A percentile compares a stretch with the other conserved stretches of the same genome.
phyloP scores from a whole-genome alignment of 2,797 vertebrate species.

The Melanotaenia maccullochi region DNA sequence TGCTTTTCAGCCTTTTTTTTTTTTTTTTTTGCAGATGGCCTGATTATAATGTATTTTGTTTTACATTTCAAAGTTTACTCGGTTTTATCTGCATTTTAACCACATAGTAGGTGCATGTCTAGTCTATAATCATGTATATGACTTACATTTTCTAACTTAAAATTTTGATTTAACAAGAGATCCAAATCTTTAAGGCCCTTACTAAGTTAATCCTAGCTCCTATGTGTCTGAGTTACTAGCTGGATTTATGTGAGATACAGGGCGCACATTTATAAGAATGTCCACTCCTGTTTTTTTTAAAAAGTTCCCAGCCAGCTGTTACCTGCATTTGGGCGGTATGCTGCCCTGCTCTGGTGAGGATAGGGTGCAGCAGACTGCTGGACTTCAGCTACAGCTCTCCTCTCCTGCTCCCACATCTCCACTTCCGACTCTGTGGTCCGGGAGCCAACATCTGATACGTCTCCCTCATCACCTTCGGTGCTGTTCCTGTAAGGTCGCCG shows the following conservation, averaged over 20 bases:
- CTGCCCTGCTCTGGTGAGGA: constrained; percentile 78
- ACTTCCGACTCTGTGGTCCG: constrained; percentile 95
- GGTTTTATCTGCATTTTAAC: not conserved
- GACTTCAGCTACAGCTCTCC: constrained; percentile 79
- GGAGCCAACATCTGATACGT: constrained; percentile 94
- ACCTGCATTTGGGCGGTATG: constrained; percentile 88
- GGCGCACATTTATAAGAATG: too few species aligned
- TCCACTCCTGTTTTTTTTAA: not conserved
- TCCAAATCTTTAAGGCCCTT: not conserved
- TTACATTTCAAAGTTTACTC: not conserved
- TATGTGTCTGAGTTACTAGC: not conserved
- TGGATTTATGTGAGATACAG: not conserved
- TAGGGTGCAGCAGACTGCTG: constrained; percentile 82
- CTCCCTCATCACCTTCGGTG: constrained; percentile 95
- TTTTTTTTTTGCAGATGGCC: not conserved
- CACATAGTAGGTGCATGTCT: not conserved
- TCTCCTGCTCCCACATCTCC: constrained; percentile 91
- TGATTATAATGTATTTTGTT: not conserved
- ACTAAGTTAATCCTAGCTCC: not conserved
- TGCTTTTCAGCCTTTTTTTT: not conserved
- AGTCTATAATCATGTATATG: not conserved
- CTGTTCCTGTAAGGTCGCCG: constrained; percentile 96
- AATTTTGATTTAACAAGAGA: not conserved
- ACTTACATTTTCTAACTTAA: not conserved
- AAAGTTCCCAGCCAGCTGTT: constrained; percentile 15